Conservation (phyloP, 2,888 invertebrate genomes). For the Hyppa rectilinea region DNA sequence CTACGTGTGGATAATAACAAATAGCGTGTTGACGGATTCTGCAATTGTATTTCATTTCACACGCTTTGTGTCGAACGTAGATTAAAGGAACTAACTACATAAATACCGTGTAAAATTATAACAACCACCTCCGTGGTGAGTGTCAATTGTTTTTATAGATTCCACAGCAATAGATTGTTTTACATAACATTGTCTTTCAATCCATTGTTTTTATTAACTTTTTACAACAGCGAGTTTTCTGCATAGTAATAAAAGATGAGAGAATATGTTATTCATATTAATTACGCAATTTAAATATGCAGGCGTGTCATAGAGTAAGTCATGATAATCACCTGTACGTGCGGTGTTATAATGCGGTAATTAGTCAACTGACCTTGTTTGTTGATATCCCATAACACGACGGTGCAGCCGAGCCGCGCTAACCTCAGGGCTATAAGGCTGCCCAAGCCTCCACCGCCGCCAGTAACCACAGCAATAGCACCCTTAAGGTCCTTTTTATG, state of each 20-base stretch:
- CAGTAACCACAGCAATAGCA: slow-evolving; percentile 96
- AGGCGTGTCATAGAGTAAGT: slow-evolving; percentile 58
- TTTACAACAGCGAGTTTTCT: slow-evolving; percentile 16
- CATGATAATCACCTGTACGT: slow-evolving; percentile 61
- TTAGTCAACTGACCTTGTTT: slow-evolving; percentile 92
- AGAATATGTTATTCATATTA: slow-evolving; percentile 29
- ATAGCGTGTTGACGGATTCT: slow-evolving; percentile 28
- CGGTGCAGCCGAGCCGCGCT: slow-evolving; percentile 94
- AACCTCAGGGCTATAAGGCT: slow-evolving; percentile 94
- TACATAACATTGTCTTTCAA: background rate
- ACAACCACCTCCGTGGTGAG: background rate
- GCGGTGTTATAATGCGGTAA: slow-evolving; percentile 51
- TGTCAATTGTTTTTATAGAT: slow-evolving; percentile 23
- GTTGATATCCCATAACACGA: slow-evolving; percentile 98
- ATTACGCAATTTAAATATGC: slow-evolving; percentile 37
- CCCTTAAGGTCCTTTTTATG: slow-evolving; percentile 93
- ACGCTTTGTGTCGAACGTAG: slow-evolving; percentile 4
- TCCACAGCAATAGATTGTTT: slow-evolving; percentile 15
- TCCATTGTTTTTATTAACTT: background rate
- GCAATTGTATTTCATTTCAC: slow-evolving; percentile 44
- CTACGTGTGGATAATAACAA: slow-evolving; percentile 43
- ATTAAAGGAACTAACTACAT: slow-evolving; percentile 23
- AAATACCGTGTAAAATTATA: slow-evolving; percentile 2
- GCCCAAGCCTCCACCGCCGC: slow-evolving; percentile 96
- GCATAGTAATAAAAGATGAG: slow-evolving; percentile 30